Evolutionary conservation across 2,113 vertebrate genomes (phyloP).

Genomic region (Thamnophis sirtalis): DNA sequence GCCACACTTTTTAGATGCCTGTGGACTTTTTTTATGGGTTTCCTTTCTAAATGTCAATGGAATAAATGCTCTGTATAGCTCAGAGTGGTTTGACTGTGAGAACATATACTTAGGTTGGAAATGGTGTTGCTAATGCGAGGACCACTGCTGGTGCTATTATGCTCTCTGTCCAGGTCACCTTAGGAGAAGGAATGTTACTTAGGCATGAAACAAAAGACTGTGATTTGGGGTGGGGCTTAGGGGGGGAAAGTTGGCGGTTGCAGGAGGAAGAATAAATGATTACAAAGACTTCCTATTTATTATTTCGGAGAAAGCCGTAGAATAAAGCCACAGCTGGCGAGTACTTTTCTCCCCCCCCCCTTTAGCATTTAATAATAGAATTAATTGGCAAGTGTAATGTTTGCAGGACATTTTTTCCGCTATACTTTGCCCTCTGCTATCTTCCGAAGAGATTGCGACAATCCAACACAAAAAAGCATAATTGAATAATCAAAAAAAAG

Average conservation of each 20-base stretch:
- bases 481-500: slow-evolving; percentile 61
- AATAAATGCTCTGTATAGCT: slow-evolving; percentile 6
- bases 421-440: slow-evolving; percentile 69
- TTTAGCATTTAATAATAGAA: slow-evolving; percentile 77
- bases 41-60: slow-evolving; percentile 20
- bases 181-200: slow-evolving; percentile 26
- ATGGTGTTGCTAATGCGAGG: slow-evolving; percentile 34
- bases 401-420: slow-evolving; percentile 62
- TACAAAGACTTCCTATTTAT: slow-evolving; percentile 70
- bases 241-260: slow-evolving; percentile 42
- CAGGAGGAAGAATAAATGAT: slow-evolving; percentile 52
- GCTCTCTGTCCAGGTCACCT: slow-evolving; percentile 43
- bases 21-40: neutral
- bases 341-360: slow-evolving; percentile 46
- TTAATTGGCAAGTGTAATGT: slow-evolving; percentile 76
- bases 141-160: slow-evolving; percentile 4
- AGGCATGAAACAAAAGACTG: slow-evolving; percentile 32
- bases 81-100: slow-evolving; percentile 13
- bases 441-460: slow-evolving; percentile 66
- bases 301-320: slow-evolving; percentile 72
- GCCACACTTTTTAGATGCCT: neutral
- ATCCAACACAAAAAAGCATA: slow-evolving; percentile 69
- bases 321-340: slow-evolving; percentile 79
- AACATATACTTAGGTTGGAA: slow-evolving; percentile 31
- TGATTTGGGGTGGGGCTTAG: neutral